Percentiles rank a stretch among this genome's conserved stretches.
These are phyloP conservation scores for Hemithea aestivaria DNA, from an alignment of 2,888 invertebrate genomes.

Conservation along the genomic window DNA sequence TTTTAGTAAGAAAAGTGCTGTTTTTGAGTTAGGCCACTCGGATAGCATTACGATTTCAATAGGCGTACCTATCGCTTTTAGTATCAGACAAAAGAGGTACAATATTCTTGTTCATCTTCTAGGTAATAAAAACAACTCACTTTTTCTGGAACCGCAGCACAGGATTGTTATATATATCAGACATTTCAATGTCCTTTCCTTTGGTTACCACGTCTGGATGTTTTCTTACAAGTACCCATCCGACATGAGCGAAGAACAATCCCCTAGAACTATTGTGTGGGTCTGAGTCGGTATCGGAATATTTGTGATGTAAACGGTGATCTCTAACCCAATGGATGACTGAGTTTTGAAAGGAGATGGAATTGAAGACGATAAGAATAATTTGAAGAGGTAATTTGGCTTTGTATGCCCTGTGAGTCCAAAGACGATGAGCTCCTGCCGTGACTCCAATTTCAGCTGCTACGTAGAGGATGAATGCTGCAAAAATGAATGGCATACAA, in stretches of 20 bases:
- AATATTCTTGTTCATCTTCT: no score
- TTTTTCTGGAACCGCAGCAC: slow-evolving; percentile 85
- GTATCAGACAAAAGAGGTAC: no score
- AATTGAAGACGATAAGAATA: slow-evolving; percentile 42
- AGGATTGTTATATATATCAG: slow-evolving; percentile 84
- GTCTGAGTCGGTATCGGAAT: slow-evolving; percentile 54
- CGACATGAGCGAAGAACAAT: slow-evolving; percentile 91
- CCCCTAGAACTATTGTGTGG: slow-evolving; percentile 88
- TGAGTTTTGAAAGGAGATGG: slow-evolving; percentile 65
- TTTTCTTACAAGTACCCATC: slow-evolving; percentile 88
- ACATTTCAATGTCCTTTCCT: slow-evolving; percentile 84
- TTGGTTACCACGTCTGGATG: slow-evolving; percentile 85
- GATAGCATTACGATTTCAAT: no score
- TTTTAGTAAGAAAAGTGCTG: no score
- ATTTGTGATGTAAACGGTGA: slow-evolving; percentile 86
- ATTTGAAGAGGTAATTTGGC: slow-evolving; percentile 44
- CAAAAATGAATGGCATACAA: slow-evolving; percentile 10
- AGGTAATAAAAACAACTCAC: slow-evolving; percentile 47
- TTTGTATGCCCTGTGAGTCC: slow-evolving; percentile 46
- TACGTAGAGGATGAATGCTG: slow-evolving; percentile 32
- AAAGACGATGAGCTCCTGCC: slow-evolving; percentile 45
- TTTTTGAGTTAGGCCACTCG: no score
- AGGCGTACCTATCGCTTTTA: no score
- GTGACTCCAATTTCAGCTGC: slow-evolving; percentile 41
- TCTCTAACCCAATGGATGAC: slow-evolving; percentile 80